Evolutionary conservation across 2,888 invertebrate species (phyloP), one percentile per base, ranked within the genome.

Genomic region (Oscheius onirici): DNA sequence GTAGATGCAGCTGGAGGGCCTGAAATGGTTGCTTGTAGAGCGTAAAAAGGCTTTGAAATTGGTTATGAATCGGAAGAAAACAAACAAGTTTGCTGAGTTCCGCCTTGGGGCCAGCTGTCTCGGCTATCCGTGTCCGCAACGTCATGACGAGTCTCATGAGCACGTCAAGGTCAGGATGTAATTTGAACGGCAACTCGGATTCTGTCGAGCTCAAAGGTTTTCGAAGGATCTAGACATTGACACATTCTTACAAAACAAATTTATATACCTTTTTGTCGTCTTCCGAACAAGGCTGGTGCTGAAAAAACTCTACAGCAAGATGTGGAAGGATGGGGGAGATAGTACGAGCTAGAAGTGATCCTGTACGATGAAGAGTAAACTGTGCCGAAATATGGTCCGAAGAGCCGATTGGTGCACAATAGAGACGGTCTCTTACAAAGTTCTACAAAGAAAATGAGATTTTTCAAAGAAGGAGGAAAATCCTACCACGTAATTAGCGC

Each of bases 311-410:
- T 3, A 77, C 55, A 5, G 82, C 74, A 8, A 86, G 57, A 77
- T 86, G 86, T 3, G 86, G 86, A 11, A 86, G 72, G 41, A 86
- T 69, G 11, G 86, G 84, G n/a, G 85, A 80, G 15, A 87, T 78
- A 20, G 73, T 28, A 13, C 65, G 66, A 13, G 82, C 71, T 10
- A 87, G 52, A 20, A 70, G 71, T 26, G 66, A 43, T 10, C 73
- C 73, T 20, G 73, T 34, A 41, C 71, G 68, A 43, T 76, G 60
- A 17, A 83, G 54, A 26, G 86, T 87, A 55, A 70, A 80, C 51
- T 81, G 81, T 1, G 83, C 86, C 5, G 84, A 73, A n/a, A 79
- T 44, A 60, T 86, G 86, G 11, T 72, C 52, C 6, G 74, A 58
- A 8, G 75, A 72, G 20, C 74, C 77, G 1, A 78, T 13, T 13